A percentile compares a stretch with the other conserved stretches of the same genome.
These are phyloP conservation scores for Melanophora roralis DNA, from an alignment of 2,888 invertebrate genomes.

Conservation along the genomic window DNA sequence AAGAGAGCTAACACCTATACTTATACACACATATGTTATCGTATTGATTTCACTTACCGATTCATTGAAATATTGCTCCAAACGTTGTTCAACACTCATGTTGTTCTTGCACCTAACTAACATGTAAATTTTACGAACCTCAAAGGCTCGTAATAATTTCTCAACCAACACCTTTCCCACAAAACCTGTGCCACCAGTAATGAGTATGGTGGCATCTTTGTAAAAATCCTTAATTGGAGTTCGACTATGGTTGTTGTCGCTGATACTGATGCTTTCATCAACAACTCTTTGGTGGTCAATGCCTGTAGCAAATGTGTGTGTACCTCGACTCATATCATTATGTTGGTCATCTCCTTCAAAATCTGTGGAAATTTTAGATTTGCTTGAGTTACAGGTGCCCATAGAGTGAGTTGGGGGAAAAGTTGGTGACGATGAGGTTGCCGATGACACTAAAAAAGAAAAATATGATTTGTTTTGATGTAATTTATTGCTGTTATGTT, in stretches of 20 bases:
- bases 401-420: slow-evolving; percentile 61
- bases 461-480: slow-evolving; percentile 66
- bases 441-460: slow-evolving; percentile 64
- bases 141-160: slow-evolving; percentile 75
- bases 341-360: slow-evolving; percentile 28
- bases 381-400: slow-evolving; percentile 10
- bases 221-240: slow-evolving; percentile 75
- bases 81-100: slow-evolving; percentile 72
- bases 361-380: slow-evolving; percentile 45
- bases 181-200: slow-evolving; percentile 77
- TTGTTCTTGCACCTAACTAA: slow-evolving; percentile 76
- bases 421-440: slow-evolving; percentile 41
- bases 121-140: slow-evolving; percentile 75
- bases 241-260: slow-evolving; percentile 7
- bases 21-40: not conserved
- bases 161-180: slow-evolving; percentile 77
- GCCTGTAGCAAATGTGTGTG: not conserved
- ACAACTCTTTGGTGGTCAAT: not conserved
- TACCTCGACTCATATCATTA: slow-evolving; percentile 24
- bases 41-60: slow-evolving; percentile 68
- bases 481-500: slow-evolving; percentile 24
- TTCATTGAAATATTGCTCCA: slow-evolving; percentile 75
- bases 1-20: not conserved
- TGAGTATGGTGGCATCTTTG: slow-evolving; percentile 74
- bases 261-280: slow-evolving; percentile 17